These are phyloP conservation scores for Scrobipalpa costella DNA, from an alignment of 2,888 invertebrate species.

Conservation along the genomic window DNA sequence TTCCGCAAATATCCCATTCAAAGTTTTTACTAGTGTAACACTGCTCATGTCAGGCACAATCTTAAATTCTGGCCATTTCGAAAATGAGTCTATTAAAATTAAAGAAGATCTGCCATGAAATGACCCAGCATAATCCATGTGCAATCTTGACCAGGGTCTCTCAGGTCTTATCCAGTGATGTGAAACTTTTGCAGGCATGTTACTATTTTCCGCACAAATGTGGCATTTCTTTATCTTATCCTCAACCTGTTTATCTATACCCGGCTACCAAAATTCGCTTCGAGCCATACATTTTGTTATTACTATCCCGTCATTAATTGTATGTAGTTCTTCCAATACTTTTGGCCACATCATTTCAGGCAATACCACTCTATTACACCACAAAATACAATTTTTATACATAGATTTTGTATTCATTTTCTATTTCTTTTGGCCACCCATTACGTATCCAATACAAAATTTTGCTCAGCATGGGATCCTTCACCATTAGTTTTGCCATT, in stretches of 20 bases:
- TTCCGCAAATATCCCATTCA: conserved; percentile 4
- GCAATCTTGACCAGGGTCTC: conserved; percentile 32
- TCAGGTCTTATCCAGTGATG: conserved; percentile 30
- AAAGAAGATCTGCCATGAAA: conserved; percentile 33
- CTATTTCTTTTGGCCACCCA: conserved; percentile 11
- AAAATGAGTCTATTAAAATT: conserved; percentile 32
- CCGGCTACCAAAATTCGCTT: no score
- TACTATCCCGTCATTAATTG: conserved; percentile 14
- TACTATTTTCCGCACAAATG: conserved; percentile 18
- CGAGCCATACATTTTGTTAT: no score
- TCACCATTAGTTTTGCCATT: background rate
- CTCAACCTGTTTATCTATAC: conserved; percentile 28
- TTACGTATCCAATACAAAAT: conserved; percentile 10
- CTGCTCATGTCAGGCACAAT: conserved; percentile 16
- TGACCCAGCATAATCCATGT: conserved; percentile 35
- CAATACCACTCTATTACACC: conserved; percentile 26
- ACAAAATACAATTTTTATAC: conserved; percentile 24
- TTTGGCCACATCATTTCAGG: conserved; percentile 1
- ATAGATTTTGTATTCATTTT: background rate
- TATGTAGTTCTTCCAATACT: conserved; percentile 28
- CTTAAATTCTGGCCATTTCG: conserved; percentile 33
- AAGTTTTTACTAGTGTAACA: conserved; percentile 14
- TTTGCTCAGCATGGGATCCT: background rate
- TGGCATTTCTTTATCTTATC: background rate
- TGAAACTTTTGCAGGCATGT: conserved; percentile 28